Conservation (phyloP, 2,888 invertebrate genomes). For the Heterodera filipjevi region DNA sequence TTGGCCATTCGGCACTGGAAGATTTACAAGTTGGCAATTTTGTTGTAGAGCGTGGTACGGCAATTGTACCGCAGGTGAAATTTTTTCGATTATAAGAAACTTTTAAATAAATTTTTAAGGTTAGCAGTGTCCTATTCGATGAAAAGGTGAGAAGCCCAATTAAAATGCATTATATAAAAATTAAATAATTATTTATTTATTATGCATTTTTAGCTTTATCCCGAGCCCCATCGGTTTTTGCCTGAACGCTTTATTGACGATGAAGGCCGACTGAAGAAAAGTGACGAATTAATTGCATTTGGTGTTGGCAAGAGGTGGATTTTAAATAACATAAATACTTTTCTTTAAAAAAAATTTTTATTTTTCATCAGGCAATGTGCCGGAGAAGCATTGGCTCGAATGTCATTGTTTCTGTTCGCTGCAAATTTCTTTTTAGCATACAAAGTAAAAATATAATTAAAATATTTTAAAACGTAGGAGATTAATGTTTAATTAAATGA, state of each 20-base stretch:
- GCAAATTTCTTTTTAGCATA: slow-evolving; percentile 27
- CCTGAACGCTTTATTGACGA: slow-evolving; percentile 53
- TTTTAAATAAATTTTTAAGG: neutral
- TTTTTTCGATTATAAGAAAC: neutral
- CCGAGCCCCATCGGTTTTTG: slow-evolving; percentile 32
- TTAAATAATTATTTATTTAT: neutral
- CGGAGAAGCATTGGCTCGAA: slow-evolving; percentile 30
- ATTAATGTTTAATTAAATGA: no score
- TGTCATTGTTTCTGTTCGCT: slow-evolving; percentile 26
- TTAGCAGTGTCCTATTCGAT: slow-evolving; percentile 11
- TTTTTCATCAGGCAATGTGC: slow-evolving; percentile 30
- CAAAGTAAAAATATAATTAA: neutral
- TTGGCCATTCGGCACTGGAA: slow-evolving; percentile 3
- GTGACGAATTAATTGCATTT: slow-evolving; percentile 47
- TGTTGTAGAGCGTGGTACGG: slow-evolving; percentile 5
- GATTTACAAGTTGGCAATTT: slow-evolving; percentile 16
- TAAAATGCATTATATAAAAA: neutral
- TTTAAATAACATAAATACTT: neutral
- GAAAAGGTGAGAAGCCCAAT: slow-evolving; percentile 19
- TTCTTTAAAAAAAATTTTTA: neutral
- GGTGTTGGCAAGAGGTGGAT: slow-evolving; percentile 30
- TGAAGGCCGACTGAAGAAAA: slow-evolving; percentile 46
- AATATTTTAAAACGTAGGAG: no score
- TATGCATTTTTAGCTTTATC: slow-evolving; percentile 25
- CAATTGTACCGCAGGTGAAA: slow-evolving; percentile 23